Evolutionary conservation across 2,797 vertebrate genomes (phyloP).

Genomic region (Glyptemys insculpta): DNA sequence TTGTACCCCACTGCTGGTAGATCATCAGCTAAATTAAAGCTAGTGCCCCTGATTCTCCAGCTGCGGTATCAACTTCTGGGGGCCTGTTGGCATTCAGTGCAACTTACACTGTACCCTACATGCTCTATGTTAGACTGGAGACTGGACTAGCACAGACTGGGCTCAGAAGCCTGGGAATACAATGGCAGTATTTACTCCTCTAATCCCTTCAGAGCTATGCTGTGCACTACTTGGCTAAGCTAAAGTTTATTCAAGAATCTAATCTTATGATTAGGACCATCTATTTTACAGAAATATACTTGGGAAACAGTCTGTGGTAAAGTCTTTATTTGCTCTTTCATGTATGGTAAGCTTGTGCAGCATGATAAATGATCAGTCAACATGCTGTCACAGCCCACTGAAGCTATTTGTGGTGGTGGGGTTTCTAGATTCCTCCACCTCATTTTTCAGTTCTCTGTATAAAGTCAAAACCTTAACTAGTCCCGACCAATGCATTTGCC

Average conservation of each 20-base stretch:
- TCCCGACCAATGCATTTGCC: neutral
- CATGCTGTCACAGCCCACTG: neutral
- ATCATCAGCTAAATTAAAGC: neutral
- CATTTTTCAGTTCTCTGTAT: neutral
- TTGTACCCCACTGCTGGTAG: neutral
- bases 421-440: neutral
- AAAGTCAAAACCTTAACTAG: neutral
- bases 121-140: neutral
- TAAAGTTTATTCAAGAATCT: neutral
- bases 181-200: neutral
- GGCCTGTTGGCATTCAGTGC: neutral
- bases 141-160: neutral
- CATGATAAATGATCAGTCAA: neutral
- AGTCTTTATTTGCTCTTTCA: neutral
- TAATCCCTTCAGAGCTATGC: neutral
- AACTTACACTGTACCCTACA: neutral
- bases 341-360: neutral
- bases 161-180: neutral
- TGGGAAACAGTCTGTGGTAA: neutral
- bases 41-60: conserved; percentile 49
- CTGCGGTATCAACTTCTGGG: conserved; percentile 32
- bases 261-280: neutral
- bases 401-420: neutral
- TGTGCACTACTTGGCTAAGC: neutral
- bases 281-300: neutral